Conservation (phyloP, 2,888 invertebrate species). For the Tenthredo distinguenda region DNA sequence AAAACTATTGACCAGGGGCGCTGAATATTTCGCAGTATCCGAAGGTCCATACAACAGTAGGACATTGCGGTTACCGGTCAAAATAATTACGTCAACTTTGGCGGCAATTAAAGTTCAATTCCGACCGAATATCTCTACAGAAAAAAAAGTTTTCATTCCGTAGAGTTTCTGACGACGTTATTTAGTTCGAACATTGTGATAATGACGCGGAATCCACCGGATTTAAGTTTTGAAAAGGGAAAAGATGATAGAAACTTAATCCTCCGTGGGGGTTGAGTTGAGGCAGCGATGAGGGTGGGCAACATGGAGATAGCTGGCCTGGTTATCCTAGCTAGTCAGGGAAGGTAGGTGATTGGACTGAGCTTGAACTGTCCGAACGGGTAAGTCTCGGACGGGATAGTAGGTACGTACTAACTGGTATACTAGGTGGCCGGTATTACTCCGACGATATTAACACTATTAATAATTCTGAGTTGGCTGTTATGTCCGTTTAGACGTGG, state of each 20-base stretch:
- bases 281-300: constrained; percentile 1
- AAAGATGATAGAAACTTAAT: constrained; percentile 4
- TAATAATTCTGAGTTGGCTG: constrained; percentile 52
- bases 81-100: constrained; percentile 1
- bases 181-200: neutral
- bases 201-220: neutral
- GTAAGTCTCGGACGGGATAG: constrained; percentile 29
- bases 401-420: constrained; percentile 27
- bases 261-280: neutral
- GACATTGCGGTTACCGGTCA: neutral
- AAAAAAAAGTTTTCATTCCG: neutral
- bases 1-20: constrained; percentile 8
- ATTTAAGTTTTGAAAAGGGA: neutral
- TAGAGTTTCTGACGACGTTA: neutral
- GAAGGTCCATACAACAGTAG: neutral
- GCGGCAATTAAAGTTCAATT: neutral
- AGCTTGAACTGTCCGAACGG: constrained; percentile 32
- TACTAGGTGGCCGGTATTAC: constrained; percentile 49
- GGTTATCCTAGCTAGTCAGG: constrained; percentile 18
- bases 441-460: constrained; percentile 53
- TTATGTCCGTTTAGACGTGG: constrained; percentile 53
- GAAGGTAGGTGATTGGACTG: constrained; percentile 29
- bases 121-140: neutral
- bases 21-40: neutral
- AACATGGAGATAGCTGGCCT: constrained; percentile 3